Base-by-base conservation (phyloP, 2,888 invertebrate species). In the Cryptosula pallasiana region DNA sequence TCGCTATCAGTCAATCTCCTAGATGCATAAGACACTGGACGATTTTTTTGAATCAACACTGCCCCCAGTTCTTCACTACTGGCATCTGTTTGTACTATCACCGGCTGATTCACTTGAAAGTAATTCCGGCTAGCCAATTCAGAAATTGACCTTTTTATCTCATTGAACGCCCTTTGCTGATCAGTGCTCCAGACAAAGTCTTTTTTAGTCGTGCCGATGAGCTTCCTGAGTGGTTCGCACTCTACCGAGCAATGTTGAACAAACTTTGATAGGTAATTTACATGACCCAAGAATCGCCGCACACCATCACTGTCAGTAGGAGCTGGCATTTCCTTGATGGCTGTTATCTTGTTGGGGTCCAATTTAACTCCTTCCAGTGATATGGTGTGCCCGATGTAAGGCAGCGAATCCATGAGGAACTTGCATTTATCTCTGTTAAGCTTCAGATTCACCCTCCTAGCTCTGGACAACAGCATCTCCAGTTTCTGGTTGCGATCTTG, bases 401-500 rank as follows among this genome's bases (percentile, higher is more conserved):
- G 57, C 5, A 57, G 57, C 20, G 57, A n/a, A 57, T 57, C 57
- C 23, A 57, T 57, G 20, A 57, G 57, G 23, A 57, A 57, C 57
- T 57, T 57, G 45, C 45, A 45, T 45, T 45, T 45, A 23, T 57
- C 57, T 57, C n/a, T 57, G 57, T 57, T 57, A 23, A 57, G 57
- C 23, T 57, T 57, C 16, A 57, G 23, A 23, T 57, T 57, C 5
- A 57, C 57, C 23, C 57, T 13, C 25, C 23, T 9, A 5, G 57
- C 13, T 57, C 57, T 13, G 23, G 57, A 13, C 57, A 57, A 57
- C 20, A 57, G 23, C 57, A 57, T 57, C n/a, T 57, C 57, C 5
- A 57, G 57, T 25, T 57, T 57, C 25, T 57, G 57, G 57, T 57
- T 57, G 57, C n/a, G 57, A n/a, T 57, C 57, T 25, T 57, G 57